Evolutionary conservation across 2,797 vertebrate species (phyloP), one percentile per base, ranked within the genome.

Genomic region (Merluccius polli): DNA sequence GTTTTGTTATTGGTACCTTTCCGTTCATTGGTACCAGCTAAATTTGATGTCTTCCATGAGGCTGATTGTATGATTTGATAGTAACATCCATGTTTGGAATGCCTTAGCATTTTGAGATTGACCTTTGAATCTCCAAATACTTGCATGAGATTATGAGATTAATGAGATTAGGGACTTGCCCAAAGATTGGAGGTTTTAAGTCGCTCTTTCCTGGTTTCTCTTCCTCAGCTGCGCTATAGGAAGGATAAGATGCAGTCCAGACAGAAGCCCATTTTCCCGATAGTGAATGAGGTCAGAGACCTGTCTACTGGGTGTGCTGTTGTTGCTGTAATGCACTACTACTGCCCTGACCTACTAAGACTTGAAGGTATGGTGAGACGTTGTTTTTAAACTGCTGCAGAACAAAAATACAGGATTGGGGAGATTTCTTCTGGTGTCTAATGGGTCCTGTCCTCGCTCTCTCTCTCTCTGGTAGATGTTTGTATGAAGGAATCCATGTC

Each of bases 401-500:
- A 21, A 59, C n/a, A n/a, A 59, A 7, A 59, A 59, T 24, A 10
- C 21, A 59, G 10, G 52, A 1, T 59, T 12, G 2, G 9, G 13
- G 1, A 10, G 27, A 24, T 59, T n/a, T 52, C n/a, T n/a, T 52
- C 59, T 27, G 24, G 12, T 74, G 9, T 21, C 31, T 71, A 21
- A 27, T 72, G 4, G 21, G 21, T 4, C 9, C 18, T 33, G 15
- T 69, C 41, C 4, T 71, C 41, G 16, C n/a, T 16, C 0, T 3
- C 70, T 18, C 31, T 75, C 41, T 74, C 41, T 73, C 5, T 75
- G 1, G 21, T 71, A 98, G 96, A 98, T 85, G 93, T 96, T 70
- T 97, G 95, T 84, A 93, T 97, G 94, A 97, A 97, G 92, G 96
- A 97, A 77, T 91, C 94, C 74, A 96, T 97, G 95, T 95, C 95